Evolutionary conservation across 1,140 invertebrate genomes (phyloP), one percentile per base, ranked within the genome.

Genomic region (Solen grandis): DNA sequence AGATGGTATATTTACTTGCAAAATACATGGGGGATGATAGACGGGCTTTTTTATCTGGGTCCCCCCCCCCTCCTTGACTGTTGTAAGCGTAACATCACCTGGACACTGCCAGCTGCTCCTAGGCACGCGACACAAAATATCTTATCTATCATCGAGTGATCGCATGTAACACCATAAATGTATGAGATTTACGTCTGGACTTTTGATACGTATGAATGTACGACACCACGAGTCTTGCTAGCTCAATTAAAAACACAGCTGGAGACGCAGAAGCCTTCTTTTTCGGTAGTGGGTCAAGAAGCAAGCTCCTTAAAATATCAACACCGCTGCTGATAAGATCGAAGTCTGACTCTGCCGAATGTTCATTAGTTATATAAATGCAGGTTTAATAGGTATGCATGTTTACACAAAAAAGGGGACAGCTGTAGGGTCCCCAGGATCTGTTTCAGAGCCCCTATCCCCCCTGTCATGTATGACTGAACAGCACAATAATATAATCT

Each of bases 1-100:
- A 76, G 74, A 76, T 55, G 74, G 74, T 76, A 76, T 76, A 76
- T 76, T 76, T 66, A 76, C 74, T 65, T 76, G 74, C 74, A 76
- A 66, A 76, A n/a, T n/a, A n/a, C n/a, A n/a, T n/a, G n/a, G n/a
- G n/a, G n/a, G n/a, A n/a, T n/a, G n/a, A n/a, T n/a, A n/a, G n/a
- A n/a, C n/a, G n/a, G n/a, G n/a, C n/a, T n/a, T n/a, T n/a, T n/a
- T n/a, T n/a, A n/a, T n/a, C n/a, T n/a, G n/a, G n/a, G n/a, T n/a
- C n/a, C n/a, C n/a, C n/a, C n/a, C n/a, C n/a, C n/a, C n/a, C n/a
- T n/a, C n/a, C n/a, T n/a, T n/a, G n/a, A n/a, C n/a, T n/a, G n/a
- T n/a, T n/a, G n/a, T n/a, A n/a, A n/a, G 38, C 25, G 35, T 66
- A 76, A 35, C 50, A 38, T 76, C 74, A 76, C 74, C 74, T 76